Percentiles rank a stretch among this genome's conserved stretches.
These are phyloP conservation scores for Serripes groenlandicus DNA, from an alignment of 2,888 invertebrate genomes.

Conservation along the genomic window DNA sequence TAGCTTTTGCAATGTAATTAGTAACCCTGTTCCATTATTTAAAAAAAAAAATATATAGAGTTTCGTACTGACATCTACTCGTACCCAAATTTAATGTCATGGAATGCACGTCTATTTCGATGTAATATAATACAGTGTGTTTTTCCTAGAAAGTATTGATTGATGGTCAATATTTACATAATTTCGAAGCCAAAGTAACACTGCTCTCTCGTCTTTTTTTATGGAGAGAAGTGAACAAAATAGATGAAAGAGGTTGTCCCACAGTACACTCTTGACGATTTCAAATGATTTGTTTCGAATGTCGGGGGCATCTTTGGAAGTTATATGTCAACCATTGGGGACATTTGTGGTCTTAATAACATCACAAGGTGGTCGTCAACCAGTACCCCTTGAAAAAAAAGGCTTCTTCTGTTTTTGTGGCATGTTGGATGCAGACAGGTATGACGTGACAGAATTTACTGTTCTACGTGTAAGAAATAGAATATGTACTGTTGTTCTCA, in stretches of 20 bases:
- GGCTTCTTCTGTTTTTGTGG: slow-evolving; percentile 48
- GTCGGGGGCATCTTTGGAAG: slow-evolving; percentile 44
- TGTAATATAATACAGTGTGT: no score
- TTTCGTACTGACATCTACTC: no score
- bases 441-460: slow-evolving; percentile 48
- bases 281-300: slow-evolving; percentile 44
- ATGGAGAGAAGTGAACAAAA: no score
- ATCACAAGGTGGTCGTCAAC: slow-evolving; percentile 29
- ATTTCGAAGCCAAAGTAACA: no score
- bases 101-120: no score
- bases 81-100: no score
- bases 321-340: slow-evolving; percentile 33
- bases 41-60: no score
- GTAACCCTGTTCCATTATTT: no score
- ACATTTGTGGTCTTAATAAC: slow-evolving; percentile 31
- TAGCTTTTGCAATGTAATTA: no score
- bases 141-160: no score
- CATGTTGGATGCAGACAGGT: slow-evolving; percentile 48
- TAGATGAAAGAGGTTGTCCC: slow-evolving; percentile 55
- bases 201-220: no score
- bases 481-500: slow-evolving; percentile 33
- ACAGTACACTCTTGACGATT: slow-evolving; percentile 39
- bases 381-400: slow-evolving; percentile 44
- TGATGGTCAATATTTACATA: no score
- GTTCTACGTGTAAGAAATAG: slow-evolving; percentile 39